phyloP scores from a whole-genome alignment of 2,888 invertebrate genomes.

The Agrilus cyanescens region DNA sequence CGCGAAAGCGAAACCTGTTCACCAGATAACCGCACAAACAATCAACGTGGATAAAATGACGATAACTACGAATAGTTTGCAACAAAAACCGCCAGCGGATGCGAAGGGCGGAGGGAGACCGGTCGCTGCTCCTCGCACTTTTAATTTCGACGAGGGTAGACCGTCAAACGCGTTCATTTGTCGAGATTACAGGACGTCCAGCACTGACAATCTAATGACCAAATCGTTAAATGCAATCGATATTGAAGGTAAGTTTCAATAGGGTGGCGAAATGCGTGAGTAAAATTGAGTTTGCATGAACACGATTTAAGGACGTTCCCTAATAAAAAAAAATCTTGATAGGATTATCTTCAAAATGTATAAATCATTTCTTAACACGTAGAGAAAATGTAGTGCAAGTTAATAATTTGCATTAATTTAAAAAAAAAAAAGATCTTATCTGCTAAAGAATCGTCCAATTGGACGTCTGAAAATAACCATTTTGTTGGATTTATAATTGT shows the following conservation, averaged over 20 bases:
- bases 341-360: no score
- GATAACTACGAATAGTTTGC: conserved; percentile 33
- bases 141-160: conserved; percentile 18
- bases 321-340: no score
- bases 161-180: conserved; percentile 16
- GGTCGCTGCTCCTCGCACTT: conserved; percentile 43
- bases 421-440: no score
- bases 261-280: no score
- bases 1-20: conserved; percentile 26
- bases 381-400: no score
- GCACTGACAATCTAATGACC: conserved; percentile 19
- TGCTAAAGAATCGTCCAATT: no score
- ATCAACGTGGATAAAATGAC: conserved; percentile 38
- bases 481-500: no score
- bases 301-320: no score
- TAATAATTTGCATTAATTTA: no score
- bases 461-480: no score
- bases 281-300: no score
- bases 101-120: conserved; percentile 31
- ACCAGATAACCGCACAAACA: conserved; percentile 35
- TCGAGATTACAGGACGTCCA: conserved; percentile 3
- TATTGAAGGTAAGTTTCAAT: conserved; percentile 11
- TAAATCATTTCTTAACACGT: no score
- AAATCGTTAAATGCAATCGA: conserved; percentile 22
- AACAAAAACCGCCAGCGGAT: conserved; percentile 32